Evolutionary conservation across 2,113 vertebrate species (phyloP), one percentile per base, ranked within the genome.

Genomic region (Pelvicachromis taeniatus): DNA sequence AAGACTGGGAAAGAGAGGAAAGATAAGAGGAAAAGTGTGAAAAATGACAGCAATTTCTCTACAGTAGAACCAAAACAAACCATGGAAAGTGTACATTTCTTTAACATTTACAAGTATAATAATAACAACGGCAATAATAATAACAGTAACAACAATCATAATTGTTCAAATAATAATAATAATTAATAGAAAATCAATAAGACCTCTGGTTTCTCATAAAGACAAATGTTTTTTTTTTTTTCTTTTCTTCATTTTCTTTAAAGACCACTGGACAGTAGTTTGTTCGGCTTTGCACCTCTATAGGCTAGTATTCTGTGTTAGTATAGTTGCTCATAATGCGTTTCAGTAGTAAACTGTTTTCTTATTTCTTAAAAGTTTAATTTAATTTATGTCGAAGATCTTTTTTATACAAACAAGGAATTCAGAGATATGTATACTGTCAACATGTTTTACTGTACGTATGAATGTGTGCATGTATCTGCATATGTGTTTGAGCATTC

Each of bases 301-400:
- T 84, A 95, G 92, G 95, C 95, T 97, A 97, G 96, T 96, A 95
- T 94, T 95, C 91, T 93, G 95, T 96, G 96, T 96, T 97, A 97
- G 96, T 97, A 96, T 95, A 95, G 92, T 94, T 95, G 94, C 87
- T 92, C 92, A 92, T 96, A 96, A 96, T 93, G 94, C 80, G 38
- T 92, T 93, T 93, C 91, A 95, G 94, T 96, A 96, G 94, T 95
- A 96, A 96, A 96, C 93, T 77, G 88, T 94, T 91, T 93, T 91
- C 83, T 90, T 87, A 79, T 79, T 90, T 94, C 91, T 95, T 95
- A 95, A 96, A 96, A 95, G 95, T 94, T 93, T 95, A 89, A 93
- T 96, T 96, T 95, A 93, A 95, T 93, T 95, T 95, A 94, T 93
- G 92, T 94, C 86, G 81, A 83, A 91, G 87, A 87, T 91, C 89